Percentiles rank a stretch among this genome's conserved stretches.
phyloP scores from a whole-genome alignment of 2,113 vertebrate genomes.

The Hemiprocne comata region DNA sequence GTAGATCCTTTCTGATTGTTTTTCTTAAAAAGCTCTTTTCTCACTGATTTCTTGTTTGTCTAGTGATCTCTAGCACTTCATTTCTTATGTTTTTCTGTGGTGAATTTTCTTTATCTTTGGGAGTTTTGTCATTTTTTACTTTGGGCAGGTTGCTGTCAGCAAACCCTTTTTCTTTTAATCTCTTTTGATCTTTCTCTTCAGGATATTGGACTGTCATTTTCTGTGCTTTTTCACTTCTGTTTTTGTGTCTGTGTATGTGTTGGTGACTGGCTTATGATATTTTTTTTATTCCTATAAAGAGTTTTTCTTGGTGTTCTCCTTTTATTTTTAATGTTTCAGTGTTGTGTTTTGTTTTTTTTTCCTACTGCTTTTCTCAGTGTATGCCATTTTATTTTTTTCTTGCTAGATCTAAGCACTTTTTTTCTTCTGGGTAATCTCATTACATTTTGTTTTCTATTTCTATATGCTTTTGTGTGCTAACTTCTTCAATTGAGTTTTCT shows the following conservation, averaged over 20 bases:
- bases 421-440: neutral
- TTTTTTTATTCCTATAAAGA: neutral
- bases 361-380: neutral
- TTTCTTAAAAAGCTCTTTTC: neutral
- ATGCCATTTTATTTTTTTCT: neutral
- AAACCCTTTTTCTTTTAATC: conserved; percentile 29
- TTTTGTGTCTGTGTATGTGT: neutral
- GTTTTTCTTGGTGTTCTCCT: neutral
- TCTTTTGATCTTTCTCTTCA: conserved; percentile 9
- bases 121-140: neutral
- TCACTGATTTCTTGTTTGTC: neutral
- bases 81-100: neutral
- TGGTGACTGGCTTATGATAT: neutral
- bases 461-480: neutral
- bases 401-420: neutral
- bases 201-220: conserved; percentile 22
- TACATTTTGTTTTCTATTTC: neutral
- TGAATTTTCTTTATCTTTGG: neutral
- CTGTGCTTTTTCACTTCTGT: neutral
- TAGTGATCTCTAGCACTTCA: neutral
- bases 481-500: neutral
- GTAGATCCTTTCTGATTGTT: neutral
- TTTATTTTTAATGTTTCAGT: neutral
- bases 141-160: neutral
- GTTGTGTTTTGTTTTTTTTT: neutral